phyloP scores from a whole-genome alignment of 1,140 invertebrate species.

The Pteromalus puparum region DNA sequence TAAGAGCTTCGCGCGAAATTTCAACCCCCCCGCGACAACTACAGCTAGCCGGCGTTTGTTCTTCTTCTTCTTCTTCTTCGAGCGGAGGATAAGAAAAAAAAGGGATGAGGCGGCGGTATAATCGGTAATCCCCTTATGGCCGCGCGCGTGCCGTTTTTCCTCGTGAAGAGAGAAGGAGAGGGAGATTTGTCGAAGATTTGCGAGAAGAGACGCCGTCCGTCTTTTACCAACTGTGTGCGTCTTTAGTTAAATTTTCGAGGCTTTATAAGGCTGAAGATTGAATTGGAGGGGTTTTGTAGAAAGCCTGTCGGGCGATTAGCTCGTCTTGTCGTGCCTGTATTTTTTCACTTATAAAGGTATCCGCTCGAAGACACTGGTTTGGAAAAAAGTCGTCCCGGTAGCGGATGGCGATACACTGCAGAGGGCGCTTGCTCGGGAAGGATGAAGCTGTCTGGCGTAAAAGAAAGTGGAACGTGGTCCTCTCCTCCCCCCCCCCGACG shows the following conservation, averaged over 20 bases:
- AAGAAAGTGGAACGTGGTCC: slow-evolving; percentile 4
- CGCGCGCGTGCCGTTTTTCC: slow-evolving; percentile 23
- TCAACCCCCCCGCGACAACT: slow-evolving; percentile 14
- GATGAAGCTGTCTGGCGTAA: slow-evolving; percentile 9
- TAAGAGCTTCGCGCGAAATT: slow-evolving; percentile 41
- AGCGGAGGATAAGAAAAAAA: slow-evolving; percentile 18
- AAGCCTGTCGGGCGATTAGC: neutral
- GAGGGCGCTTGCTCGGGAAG: neutral
- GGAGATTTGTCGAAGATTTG: slow-evolving; percentile 38
- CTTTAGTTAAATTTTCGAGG: slow-evolving; percentile 29
- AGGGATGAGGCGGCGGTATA: slow-evolving; percentile 6
- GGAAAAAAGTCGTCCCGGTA: neutral
- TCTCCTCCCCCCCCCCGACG: slow-evolving; percentile 34
- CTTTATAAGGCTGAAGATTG: neutral
- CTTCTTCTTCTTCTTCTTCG: slow-evolving; percentile 10
- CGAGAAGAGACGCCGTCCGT: neutral
- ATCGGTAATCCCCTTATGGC: slow-evolving; percentile 45
- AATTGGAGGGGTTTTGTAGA: neutral
- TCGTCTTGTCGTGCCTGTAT: neutral
- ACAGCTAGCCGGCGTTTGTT: slow-evolving; percentile 37
- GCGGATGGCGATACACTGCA: neutral
- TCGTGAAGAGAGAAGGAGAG: neutral
- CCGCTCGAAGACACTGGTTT: no score
- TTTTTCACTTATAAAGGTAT: neutral
- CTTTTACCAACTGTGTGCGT: slow-evolving; percentile 27